A percentile compares a stretch with the other conserved stretches of the same genome.
phyloP scores from a whole-genome alignment of 2,888 invertebrate genomes.

The Spodoptera picta region DNA sequence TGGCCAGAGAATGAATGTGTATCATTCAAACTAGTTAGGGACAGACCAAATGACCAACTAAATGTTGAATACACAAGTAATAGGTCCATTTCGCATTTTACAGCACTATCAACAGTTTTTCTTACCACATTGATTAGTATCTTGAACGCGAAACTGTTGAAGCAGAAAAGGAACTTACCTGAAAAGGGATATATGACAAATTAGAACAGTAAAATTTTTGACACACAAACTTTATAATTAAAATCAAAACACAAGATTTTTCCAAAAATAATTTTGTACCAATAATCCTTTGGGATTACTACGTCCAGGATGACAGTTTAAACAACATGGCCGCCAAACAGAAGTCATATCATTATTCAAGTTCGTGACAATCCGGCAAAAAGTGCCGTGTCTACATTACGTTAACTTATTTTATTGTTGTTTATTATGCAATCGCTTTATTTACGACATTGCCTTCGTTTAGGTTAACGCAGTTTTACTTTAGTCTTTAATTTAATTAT shows the following conservation, averaged over 20 bases:
- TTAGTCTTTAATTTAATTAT: conserved; percentile 12
- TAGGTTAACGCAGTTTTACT: conserved; percentile 26
- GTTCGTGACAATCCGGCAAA: conserved; percentile 38
- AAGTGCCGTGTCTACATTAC: conserved; percentile 37
- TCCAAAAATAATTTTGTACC: neutral
- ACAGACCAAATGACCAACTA: too few species aligned
- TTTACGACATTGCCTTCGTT: conserved; percentile 43
- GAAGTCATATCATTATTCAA: conserved; percentile 16
- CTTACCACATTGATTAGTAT: conserved; percentile 5
- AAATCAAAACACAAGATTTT: too few species aligned
- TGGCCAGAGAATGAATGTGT: too few species aligned
- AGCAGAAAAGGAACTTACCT: conserved; percentile 48
- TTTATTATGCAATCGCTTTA: conserved; percentile 54
- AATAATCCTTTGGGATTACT: neutral
- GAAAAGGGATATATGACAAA: conserved; percentile 22
- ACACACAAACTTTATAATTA: neutral
- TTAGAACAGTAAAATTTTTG: too few species aligned
- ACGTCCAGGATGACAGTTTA: neutral
- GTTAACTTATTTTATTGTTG: conserved; percentile 41
- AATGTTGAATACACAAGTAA: too few species aligned
- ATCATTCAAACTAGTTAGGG: too few species aligned
- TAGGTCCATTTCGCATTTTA: too few species aligned
- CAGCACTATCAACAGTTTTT: neutral
- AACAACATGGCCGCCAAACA: conserved; percentile 22
- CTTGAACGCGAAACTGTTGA: neutral